Percentiles rank a stretch among this genome's conserved stretches.
phyloP scores from a whole-genome alignment of 2,113 vertebrate species.

The Rhegmatorhina hoffmannsi region DNA sequence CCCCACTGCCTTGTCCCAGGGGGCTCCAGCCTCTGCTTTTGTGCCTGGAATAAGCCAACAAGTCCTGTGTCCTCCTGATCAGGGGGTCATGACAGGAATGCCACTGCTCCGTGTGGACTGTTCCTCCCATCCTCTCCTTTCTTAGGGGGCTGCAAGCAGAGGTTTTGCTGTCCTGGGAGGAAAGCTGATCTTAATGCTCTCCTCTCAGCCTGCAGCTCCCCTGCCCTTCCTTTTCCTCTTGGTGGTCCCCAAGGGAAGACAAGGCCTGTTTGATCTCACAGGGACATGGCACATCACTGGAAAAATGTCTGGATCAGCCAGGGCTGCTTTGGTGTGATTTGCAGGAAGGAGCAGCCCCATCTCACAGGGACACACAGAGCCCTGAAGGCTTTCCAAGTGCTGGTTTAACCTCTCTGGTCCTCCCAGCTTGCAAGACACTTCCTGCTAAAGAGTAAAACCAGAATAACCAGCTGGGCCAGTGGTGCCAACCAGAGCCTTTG shows the following conservation, averaged over 20 bases:
- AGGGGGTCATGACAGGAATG: background rate
- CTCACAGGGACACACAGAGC: accelerated
- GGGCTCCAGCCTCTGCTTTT: background rate
- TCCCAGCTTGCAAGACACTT: background rate
- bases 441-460: background rate
- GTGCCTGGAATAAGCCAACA: background rate
- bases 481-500: background rate
- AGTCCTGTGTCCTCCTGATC: background rate
- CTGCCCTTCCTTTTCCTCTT: accelerated
- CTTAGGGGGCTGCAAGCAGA: background rate
- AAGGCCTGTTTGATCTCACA: background rate
- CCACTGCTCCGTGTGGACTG: accelerated
- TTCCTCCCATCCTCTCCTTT: background rate
- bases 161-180: accelerated
- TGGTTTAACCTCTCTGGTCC: background rate
- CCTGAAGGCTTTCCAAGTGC: background rate
- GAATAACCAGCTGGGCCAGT: background rate
- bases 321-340: accelerated
- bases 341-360: accelerated
- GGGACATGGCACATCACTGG: accelerated
- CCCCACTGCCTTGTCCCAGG: background rate
- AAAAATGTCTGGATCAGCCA: background rate
- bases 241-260: accelerated
- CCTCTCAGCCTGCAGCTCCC: background rate
- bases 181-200: background rate